Conservation (phyloP, 2,888 invertebrate species). For the Hypena proboscidalis region DNA sequence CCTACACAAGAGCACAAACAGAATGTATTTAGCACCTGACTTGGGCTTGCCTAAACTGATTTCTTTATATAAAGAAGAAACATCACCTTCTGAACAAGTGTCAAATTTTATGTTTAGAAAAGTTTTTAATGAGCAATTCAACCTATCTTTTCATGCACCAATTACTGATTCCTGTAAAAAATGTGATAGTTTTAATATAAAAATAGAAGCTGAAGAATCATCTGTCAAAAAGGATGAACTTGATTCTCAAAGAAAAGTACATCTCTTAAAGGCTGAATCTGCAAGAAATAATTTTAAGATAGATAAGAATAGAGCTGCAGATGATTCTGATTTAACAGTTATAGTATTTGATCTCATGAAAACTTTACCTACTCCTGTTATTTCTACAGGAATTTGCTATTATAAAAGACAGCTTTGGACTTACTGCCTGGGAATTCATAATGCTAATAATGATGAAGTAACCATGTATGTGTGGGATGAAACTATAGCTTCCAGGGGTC, state of each 20-base stretch:
- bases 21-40: too few species aligned
- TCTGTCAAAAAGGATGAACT: neutral
- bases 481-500: conserved; percentile 41
- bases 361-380: conserved; percentile 24
- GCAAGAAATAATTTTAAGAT: conserved; percentile 1
- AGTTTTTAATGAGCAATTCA: too few species aligned
- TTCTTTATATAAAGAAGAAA: too few species aligned
- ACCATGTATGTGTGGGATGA: conserved; percentile 23
- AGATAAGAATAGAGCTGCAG: conserved; percentile 5
- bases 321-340: conserved; percentile 1
- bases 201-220: too few species aligned
- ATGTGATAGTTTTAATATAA: too few species aligned
- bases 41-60: too few species aligned
- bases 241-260: neutral
- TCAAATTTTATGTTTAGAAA: too few species aligned
- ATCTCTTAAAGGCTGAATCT: conserved; percentile 6
- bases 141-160: too few species aligned
- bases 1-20: too few species aligned
- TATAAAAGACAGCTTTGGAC: conserved; percentile 41
- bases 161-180: too few species aligned
- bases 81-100: too few species aligned
- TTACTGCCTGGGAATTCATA: conserved; percentile 27
- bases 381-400: conserved; percentile 38
- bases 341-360: conserved; percentile 18
- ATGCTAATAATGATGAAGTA: conserved; percentile 12